Evolutionary conservation across 2,888 invertebrate species (phyloP).

Genomic region (Rapana venosa): DNA sequence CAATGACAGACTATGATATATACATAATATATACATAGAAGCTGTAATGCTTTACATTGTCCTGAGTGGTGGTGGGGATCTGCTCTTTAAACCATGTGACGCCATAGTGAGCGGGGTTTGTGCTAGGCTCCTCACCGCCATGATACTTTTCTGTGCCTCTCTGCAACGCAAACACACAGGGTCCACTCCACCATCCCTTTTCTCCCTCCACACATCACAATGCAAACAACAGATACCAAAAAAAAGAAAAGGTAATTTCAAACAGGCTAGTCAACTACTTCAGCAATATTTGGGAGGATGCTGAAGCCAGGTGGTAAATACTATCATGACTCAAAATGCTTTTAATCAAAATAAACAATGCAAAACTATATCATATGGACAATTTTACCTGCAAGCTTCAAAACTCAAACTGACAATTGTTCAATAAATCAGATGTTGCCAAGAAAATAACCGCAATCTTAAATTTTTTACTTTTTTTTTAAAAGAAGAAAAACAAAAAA

Average conservation of each 20-base stretch:
- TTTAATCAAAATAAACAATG: too few relatives aligned
- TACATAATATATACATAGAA: neutral
- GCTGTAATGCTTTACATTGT: conserved; percentile 52
- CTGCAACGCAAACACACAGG: conserved; percentile 57
- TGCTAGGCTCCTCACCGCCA: conserved; percentile 51
- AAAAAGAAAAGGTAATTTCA: neutral
- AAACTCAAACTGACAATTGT: too few relatives aligned
- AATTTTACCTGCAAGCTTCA: too few relatives aligned
- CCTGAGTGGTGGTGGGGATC: conserved; percentile 50
- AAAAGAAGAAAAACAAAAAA: neutral
- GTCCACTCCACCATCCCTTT: conserved; percentile 32
- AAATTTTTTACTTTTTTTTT: too few relatives aligned
- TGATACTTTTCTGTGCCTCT: conserved; percentile 69
- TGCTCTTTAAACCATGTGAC: conserved; percentile 60
- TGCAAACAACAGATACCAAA: neutral
- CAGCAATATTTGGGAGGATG: too few relatives aligned
- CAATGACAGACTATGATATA: neutral
- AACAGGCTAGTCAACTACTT: neutral
- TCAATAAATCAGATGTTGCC: too few relatives aligned
- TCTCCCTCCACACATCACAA: conserved; percentile 34
- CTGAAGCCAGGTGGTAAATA: too few relatives aligned
- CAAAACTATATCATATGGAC: too few relatives aligned
- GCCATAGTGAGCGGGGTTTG: conserved; percentile 50
- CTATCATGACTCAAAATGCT: too few relatives aligned
- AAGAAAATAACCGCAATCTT: too few relatives aligned